phyloP scores from a whole-genome alignment of 2,113 vertebrate species.

The Myiozetetes cayanensis region DNA sequence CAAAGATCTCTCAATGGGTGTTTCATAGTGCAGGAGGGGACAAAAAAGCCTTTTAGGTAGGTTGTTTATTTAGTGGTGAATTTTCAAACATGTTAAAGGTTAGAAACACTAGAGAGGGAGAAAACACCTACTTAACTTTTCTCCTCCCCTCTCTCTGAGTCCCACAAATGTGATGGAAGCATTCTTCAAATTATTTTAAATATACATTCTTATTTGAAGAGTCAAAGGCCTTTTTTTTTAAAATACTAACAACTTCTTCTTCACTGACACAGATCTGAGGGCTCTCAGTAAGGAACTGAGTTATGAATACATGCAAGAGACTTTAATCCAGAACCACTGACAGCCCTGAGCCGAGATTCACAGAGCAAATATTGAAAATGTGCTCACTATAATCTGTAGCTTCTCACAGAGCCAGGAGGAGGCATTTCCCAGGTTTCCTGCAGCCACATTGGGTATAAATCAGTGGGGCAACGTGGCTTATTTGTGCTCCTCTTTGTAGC shows the following conservation, averaged over 20 bases:
- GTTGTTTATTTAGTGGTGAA: neutral
- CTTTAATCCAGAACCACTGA: neutral
- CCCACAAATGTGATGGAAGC: neutral
- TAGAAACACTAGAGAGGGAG: neutral
- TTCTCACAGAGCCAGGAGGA: neutral
- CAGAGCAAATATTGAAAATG: neutral
- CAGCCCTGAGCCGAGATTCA: neutral
- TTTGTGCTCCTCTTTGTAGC: neutral
- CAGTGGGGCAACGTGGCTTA: neutral
- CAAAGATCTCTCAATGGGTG: neutral
- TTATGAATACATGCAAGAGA: neutral
- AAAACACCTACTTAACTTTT: fast-evolving
- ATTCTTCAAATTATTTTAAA: neutral
- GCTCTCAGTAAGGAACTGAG: neutral
- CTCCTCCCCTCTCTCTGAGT: neutral
- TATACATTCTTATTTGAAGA: neutral
- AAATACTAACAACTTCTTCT: neutral
- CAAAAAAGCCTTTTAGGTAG: neutral
- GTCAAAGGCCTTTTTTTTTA: neutral
- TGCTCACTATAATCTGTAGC: neutral
- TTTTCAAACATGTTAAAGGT: neutral
- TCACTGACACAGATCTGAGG: neutral
- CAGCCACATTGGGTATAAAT: neutral
- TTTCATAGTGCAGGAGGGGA: neutral
- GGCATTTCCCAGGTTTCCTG: neutral